Conservation (phyloP, 1,140 invertebrate genomes). For the Pinna nobilis region DNA sequence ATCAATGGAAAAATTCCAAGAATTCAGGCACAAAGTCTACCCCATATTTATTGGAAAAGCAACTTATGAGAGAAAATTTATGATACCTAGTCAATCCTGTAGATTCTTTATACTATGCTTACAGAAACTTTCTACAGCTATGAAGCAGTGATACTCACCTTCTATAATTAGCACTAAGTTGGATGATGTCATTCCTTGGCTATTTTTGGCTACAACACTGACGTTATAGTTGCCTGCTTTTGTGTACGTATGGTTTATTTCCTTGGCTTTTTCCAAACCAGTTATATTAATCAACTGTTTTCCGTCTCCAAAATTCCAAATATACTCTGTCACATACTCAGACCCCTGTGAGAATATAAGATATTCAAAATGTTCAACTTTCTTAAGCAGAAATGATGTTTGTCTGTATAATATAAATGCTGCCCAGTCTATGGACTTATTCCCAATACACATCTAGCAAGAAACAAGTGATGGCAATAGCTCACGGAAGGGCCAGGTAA, state of each 20-base stretch:
- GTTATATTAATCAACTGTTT: not conserved
- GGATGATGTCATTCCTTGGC: constrained; percentile 29
- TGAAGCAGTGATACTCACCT: constrained; percentile 25
- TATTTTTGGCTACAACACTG: constrained; percentile 41
- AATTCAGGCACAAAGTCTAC: not conserved
- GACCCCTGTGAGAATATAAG: constrained; percentile 41
- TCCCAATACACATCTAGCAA: no score
- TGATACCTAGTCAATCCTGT: no score
- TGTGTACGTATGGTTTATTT: constrained; percentile 32
- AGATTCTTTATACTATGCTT: not conserved
- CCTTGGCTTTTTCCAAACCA: constrained; percentile 22
- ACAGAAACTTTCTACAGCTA: not conserved
- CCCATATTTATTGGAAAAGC: not conserved
- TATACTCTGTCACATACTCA: constrained; percentile 40
- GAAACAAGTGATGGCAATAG: no score
- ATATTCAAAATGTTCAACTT: no score
- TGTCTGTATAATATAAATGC: no score
- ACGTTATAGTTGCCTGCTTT: constrained; percentile 45
- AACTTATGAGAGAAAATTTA: no score
- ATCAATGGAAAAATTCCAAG: not conserved
- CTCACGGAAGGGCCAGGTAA: no score
- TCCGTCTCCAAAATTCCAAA: constrained; percentile 47
- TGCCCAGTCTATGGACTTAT: no score
- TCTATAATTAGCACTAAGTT: constrained; percentile 27
- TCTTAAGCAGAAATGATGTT: no score